Evolutionary conservation across 1,140 invertebrate genomes (phyloP).

Genomic region (Penaeus chinensis): DNA sequence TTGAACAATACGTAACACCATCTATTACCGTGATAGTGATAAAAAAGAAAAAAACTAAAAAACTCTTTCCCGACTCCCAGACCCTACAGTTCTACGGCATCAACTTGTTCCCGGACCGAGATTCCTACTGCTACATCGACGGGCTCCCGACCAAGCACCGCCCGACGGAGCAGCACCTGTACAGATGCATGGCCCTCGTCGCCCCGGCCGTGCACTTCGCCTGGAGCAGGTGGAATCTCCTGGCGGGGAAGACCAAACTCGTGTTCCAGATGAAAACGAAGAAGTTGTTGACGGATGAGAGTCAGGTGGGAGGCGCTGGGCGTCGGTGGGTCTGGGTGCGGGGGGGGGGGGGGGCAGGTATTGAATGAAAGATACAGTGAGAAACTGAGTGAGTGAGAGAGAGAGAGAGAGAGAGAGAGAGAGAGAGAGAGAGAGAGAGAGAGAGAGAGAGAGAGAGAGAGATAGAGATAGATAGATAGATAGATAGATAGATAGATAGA

Average conservation of each 20-base stretch:
- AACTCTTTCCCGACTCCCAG: slow-evolving; percentile 68
- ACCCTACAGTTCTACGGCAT: slow-evolving; percentile 80
- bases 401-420: slow-evolving; percentile 1
- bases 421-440: too few relatives aligned
- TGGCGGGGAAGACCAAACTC: slow-evolving; percentile 76
- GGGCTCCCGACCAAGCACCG: slow-evolving; percentile 79
- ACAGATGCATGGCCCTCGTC: slow-evolving; percentile 83
- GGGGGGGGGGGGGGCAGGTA: slow-evolving; percentile 67
- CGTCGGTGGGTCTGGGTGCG: background rate
- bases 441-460: too few relatives aligned
- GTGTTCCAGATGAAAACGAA: slow-evolving; percentile 77
- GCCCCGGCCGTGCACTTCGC: slow-evolving; percentile 77
- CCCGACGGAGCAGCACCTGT: slow-evolving; percentile 81
- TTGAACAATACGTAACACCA: too few relatives aligned
- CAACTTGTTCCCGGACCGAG: slow-evolving; percentile 89
- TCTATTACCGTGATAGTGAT: too few relatives aligned
- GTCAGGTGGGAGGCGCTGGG: slow-evolving; percentile 16
- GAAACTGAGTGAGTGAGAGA: slow-evolving; percentile 61
- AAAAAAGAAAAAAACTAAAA: too few relatives aligned
- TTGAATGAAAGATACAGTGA: background rate
- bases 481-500: too few relatives aligned
- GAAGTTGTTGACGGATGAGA: slow-evolving; percentile 49
- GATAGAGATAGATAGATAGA: too few relatives aligned
- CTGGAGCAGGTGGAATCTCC: slow-evolving; percentile 89
- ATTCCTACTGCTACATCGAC: slow-evolving; percentile 86